Conservation (phyloP, 2,888 invertebrate genomes). For the Ennomos erosarius region DNA sequence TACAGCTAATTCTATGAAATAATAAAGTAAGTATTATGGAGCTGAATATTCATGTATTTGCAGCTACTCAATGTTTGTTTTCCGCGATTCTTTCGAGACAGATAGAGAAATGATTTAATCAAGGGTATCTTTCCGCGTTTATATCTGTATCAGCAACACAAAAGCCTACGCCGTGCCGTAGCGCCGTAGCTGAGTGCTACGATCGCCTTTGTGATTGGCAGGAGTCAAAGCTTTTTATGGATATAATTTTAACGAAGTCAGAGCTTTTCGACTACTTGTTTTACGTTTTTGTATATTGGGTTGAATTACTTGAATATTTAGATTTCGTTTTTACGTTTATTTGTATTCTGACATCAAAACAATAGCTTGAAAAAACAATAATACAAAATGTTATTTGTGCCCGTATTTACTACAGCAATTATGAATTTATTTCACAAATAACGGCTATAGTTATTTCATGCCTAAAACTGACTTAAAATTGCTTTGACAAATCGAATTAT, state of each 20-base stretch:
- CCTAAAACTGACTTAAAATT: slow-evolving; percentile 3
- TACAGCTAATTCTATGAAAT: too few species aligned
- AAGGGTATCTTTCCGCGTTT: slow-evolving; percentile 29
- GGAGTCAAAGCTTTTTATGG: slow-evolving; percentile 25
- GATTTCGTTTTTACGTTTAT: too few species aligned
- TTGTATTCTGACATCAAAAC: too few species aligned
- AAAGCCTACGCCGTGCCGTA: slow-evolving; percentile 29
- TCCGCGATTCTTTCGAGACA: slow-evolving; percentile 21
- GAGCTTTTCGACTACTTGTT: not conserved
- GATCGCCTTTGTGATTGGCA: slow-evolving; percentile 32
- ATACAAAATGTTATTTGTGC: too few species aligned
- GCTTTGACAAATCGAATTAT: slow-evolving; percentile 15
- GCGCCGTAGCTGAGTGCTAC: slow-evolving; percentile 30
- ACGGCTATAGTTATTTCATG: not conserved
- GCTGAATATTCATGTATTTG: not conserved
- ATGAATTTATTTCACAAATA: not conserved
- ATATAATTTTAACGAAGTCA: slow-evolving; percentile 14
- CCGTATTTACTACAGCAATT: too few species aligned
- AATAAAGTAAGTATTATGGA: too few species aligned
- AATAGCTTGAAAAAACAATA: too few species aligned
- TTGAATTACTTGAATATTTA: too few species aligned
- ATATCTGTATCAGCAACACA: slow-evolving; percentile 29
- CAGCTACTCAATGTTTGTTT: slow-evolving; percentile 15
- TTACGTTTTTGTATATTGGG: too few species aligned
- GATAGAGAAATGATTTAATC: slow-evolving; percentile 36